Percentiles rank a stretch among this genome's conserved stretches.
These are phyloP conservation scores for Myiagra hebetior DNA, from an alignment of 2,113 vertebrate species.

Conservation along the genomic window DNA sequence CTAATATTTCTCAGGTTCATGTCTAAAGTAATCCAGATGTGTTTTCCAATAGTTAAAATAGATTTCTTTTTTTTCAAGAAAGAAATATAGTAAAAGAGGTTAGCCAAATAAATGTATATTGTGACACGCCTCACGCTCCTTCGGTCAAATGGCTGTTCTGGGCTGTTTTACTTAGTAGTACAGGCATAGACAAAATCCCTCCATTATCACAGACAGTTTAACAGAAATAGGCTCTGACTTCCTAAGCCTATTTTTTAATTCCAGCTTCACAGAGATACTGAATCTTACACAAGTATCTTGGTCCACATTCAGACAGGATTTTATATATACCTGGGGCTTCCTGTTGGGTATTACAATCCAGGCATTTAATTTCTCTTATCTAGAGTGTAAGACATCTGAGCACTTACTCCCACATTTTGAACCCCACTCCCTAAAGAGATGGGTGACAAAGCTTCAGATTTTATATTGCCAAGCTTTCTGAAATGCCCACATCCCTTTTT, in stretches of 20 bases:
- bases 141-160: background rate
- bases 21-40: background rate
- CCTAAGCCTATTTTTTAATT: background rate
- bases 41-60: background rate
- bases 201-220: background rate
- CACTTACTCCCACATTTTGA: background rate
- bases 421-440: background rate
- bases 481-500: background rate
- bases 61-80: too few relatives aligned
- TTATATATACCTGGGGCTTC: background rate
- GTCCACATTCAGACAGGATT: background rate
- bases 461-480: background rate
- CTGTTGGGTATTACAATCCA: background rate
- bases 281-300: background rate
- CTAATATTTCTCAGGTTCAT: fast-evolving
- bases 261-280: background rate
- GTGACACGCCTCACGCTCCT: fast-evolving
- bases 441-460: background rate
- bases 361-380: background rate
- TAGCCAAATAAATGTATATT: background rate
- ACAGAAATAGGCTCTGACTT: background rate
- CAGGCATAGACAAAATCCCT: background rate
- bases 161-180: background rate
- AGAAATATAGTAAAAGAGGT: background rate
- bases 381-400: background rate